Base-by-base conservation (phyloP, 2,797 vertebrate species). In the Coregonus ussuriensis region DNA sequence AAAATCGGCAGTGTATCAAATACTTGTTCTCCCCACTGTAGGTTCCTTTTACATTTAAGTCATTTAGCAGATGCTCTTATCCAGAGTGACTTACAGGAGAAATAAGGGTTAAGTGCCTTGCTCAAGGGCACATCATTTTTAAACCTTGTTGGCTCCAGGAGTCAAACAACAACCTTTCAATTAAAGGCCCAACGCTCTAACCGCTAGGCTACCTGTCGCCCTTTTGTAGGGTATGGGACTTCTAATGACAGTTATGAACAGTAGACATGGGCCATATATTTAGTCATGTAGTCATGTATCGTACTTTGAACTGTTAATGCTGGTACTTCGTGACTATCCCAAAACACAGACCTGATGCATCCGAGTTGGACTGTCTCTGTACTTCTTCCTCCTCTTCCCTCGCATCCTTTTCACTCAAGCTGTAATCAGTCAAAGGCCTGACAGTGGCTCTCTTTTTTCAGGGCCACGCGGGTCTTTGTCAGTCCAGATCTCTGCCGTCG, bases 371-470 rank as follows among this genome's bases (percentile, higher is more conserved):
- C 62, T 37, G 81, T 75, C 74, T 35, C 56, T 77, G 33, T 41
- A 85, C 89, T 85, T 77, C 77, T 79, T 90, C 81, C 78, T 29
- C 18, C 52, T 84, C 83, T 82, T 76, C 77, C 80, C 81, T 84
- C 73, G 75, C 76, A 75, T 75, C 83, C 71, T 78, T 71, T 87
- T 88, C 87, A 81, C 79, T 93, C 87, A 89, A 82, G 80, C 85
- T 84, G 87, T 92, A 91, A 93, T 93, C 92, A 88, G 88, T 91
- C 86, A 86, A 66, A 77, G 65, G 81, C 74, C 74, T 84, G 84
- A 91, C 89, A 89, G 89, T 72, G 18, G 74, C 84, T 87, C 82
- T 91, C 88, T 90, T 89, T 93, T 93, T 91, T 89, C 84, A 74
- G 62, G 81, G 82, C 82, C 71, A 78, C 82, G 81, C 78, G 69